Base-by-base conservation (phyloP, 2,113 vertebrate genomes). In the Morone chrysops region DNA sequence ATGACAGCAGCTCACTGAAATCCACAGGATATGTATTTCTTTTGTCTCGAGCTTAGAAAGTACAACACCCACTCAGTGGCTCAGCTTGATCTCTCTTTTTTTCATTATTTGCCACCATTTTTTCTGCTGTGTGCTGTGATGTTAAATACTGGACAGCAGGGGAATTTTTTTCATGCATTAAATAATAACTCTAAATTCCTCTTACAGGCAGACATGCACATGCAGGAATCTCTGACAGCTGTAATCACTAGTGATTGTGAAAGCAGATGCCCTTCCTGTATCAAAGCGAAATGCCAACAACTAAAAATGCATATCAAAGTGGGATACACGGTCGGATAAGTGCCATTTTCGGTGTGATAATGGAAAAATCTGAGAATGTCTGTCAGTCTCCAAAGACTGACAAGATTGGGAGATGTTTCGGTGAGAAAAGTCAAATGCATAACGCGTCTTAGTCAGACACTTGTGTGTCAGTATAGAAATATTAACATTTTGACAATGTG, bases 1-100 rank as follows among this genome's bases (percentile, higher is more conserved):
- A 81, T 89, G 91, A 92, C 90, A 93, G 88, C 81, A 72, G 84
- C 82, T 87, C 85, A 61, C 68, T 84, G 80, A 87, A 91, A 89
- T 87, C 87, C 84, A 62, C 48, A 78, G 78, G 68, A 84, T 81
- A 80, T 80, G 68, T 82, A 67, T 88, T 84, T 83, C 53, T 79
- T 88, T 92, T 91, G 84, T 92, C 41, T 83, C 18, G 4, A 83
- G 86, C 78, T 90, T 74, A 83, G 77, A 81, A 82, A 85, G 59
- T 71, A 38, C 72, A 84, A 84, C 88, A 88, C 83, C 87, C 83
- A 85, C 85, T 70, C 84, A 77, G 61, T 25, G 68, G 65, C 53
- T 70, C 17, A 18, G 80, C 62, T 83, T 87, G 45, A 76, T 76
- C 74, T 85, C 43, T 66, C 72, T 62, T 70, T 66, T 84, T 57